Evolutionary conservation across 2,113 vertebrate species (phyloP).

Genomic region (Brienomyrus longianalis): DNA sequence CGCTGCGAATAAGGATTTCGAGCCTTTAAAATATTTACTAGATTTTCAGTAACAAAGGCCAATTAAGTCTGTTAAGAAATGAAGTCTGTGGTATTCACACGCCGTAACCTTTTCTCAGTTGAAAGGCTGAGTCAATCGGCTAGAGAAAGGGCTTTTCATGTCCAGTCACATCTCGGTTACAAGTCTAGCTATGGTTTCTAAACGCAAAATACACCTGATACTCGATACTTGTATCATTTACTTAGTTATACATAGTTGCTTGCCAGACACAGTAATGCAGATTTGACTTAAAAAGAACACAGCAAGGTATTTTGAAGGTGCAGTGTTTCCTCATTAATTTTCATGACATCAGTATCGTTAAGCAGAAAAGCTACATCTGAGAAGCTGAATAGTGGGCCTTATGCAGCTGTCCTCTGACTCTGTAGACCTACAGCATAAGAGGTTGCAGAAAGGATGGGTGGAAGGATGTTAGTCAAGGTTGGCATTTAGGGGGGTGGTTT

Average conservation of each 20-base stretch:
- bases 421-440: not conserved
- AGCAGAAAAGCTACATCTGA: not conserved
- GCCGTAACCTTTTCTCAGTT: not conserved
- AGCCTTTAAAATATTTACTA: not conserved
- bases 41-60: not conserved
- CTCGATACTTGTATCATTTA: not conserved
- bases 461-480: not conserved
- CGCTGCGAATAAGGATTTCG: not conserved
- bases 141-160: not conserved
- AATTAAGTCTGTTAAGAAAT: not conserved
- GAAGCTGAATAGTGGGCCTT: not conserved
- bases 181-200: not conserved
- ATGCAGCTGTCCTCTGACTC: not conserved
- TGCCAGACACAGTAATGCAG: not conserved
- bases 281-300: not conserved
- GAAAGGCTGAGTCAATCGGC: not conserved
- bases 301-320: not conserved
- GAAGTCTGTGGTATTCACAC: not conserved
- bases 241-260: not conserved
- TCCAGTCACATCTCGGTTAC: not conserved
- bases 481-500: not conserved
- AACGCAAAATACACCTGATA: not conserved
- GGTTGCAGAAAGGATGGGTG: not conserved
- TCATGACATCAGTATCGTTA: not conserved
- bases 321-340: not conserved